Evolutionary conservation across 2,797 vertebrate species (phyloP).

Genomic region (Gobionotothen gibberifrons): DNA sequence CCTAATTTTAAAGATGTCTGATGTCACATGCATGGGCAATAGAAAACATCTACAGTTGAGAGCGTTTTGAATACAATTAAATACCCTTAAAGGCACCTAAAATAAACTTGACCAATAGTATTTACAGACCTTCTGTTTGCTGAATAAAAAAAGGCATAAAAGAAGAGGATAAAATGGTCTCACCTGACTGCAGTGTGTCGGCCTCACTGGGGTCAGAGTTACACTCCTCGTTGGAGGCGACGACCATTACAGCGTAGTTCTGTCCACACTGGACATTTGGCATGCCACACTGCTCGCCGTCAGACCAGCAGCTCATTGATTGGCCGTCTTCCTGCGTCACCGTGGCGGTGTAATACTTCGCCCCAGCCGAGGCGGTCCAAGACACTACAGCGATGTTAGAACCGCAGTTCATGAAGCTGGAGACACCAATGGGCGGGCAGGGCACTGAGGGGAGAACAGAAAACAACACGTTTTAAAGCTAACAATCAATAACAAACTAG

Average conservation of each 20-base stretch:
- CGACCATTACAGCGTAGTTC: slow-evolving; percentile 79
- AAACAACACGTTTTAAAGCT: neutral
- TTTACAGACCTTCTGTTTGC: neutral
- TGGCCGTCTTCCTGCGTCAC: slow-evolving; percentile 59
- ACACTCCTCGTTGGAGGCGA: slow-evolving; percentile 73
- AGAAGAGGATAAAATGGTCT: slow-evolving; percentile 14
- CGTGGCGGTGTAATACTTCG: slow-evolving; percentile 77
- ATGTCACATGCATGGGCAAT: neutral
- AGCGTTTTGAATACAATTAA: neutral
- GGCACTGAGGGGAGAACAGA: slow-evolving; percentile 72
- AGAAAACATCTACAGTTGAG: neutral
- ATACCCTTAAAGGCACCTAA: neutral
- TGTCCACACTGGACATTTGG: slow-evolving; percentile 79
- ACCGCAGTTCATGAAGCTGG: slow-evolving; percentile 78
- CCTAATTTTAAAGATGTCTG: neutral
- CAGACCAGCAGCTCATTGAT: slow-evolving; percentile 74
- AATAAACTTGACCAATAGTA: neutral
- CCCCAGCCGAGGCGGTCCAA: slow-evolving; percentile 77
- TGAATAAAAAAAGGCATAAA: neutral
- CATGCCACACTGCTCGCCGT: slow-evolving; percentile 74
- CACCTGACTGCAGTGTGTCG: slow-evolving; percentile 78
- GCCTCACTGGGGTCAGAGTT: slow-evolving; percentile 73
- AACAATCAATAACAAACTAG: neutral
- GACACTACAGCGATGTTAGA: slow-evolving; percentile 79
- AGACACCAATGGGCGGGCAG: slow-evolving; percentile 75